Evolutionary conservation across 1,140 invertebrate genomes (phyloP), one percentile per base, ranked within the genome.

Genomic region (Dendroctonus ponderosae): DNA sequence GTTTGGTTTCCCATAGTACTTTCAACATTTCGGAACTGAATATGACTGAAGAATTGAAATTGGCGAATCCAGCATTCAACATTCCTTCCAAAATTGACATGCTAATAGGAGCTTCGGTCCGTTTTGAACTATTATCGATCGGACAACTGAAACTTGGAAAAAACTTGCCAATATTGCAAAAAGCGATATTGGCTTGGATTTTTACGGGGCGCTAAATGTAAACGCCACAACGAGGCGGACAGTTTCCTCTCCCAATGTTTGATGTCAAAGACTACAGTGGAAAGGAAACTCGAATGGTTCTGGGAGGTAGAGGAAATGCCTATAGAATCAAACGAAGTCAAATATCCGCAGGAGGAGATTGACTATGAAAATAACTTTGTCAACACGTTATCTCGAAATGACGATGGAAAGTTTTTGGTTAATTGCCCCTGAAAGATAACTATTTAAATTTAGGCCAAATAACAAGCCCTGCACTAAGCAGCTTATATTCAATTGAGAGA

Each of bases 11-110:
- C 15, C 60, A 63, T 40, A 14, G 49, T 9, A 6, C n/a, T 11
- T 57, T 68, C 38, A 43, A 63, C 26, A 12, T 40, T 5, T 15
- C 57, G 5, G 8, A 6, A 7, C 48, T 71, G 42, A 58, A 64
- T 2, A 71, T 78, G 56, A 74, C 76, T 11, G 12, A 56, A 37
- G 63, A 71, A 41, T 62, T 76, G 4, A 11, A 52, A 62, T 68
- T 78, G 48, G 74, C 78, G 15, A 75, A 79, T 67, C 75, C 74
- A 15, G 38, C 54, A 8, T 79, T 75, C 56, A 43, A 74, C 53
- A 68, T 70, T 44, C 68, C 73, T 5, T 42, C 49, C 0, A 37
- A 64, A 46, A 66, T 77, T 40, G 74, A 79, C 63, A 42, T 71
- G 8, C 60, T 78, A 40, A 58, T 79, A 11, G 75, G 75, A n/a